Evolutionary conservation across 53 echinoderm and acorn worm species (phyloP).

Genomic region (Holothuria scabra): DNA sequence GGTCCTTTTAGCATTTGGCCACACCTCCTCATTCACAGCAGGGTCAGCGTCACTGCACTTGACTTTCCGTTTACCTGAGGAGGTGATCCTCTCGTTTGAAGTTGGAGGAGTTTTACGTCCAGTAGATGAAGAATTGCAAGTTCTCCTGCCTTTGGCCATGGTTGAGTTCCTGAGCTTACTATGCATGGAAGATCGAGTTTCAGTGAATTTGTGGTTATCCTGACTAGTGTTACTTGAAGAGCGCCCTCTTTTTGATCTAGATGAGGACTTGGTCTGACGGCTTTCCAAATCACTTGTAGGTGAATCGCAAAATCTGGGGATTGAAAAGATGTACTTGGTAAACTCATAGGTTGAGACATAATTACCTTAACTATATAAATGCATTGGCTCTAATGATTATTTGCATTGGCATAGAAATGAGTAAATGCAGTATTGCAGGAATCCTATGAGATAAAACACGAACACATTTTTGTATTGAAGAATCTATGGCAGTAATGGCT

Average conservation of each 20-base stretch:
- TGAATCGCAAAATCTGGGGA: conserved; percentile 94
- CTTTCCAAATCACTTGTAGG: conserved; percentile 93
- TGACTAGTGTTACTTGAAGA: conserved; percentile 67
- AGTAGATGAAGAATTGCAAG: conserved; percentile 74
- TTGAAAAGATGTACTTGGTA: background rate
- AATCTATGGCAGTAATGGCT: too few relatives aligned
- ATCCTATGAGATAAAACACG: too few relatives aligned
- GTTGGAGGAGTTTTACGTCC: conserved; percentile 75
- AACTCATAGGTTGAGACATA: too few relatives aligned
- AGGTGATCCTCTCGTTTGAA: conserved; percentile 50
- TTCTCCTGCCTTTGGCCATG: conserved; percentile 84
- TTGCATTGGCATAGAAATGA: too few relatives aligned
- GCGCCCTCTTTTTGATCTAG: conserved; percentile 90
- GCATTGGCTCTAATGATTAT: too few relatives aligned
- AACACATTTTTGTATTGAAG: too few relatives aligned
- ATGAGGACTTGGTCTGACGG: conserved; percentile 66
- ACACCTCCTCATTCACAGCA: conserved; percentile 67
- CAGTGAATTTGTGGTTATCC: conserved; percentile 94
- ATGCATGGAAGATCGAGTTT: conserved; percentile 96
- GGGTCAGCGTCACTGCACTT: conserved; percentile 70
- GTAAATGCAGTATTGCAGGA: too few relatives aligned
- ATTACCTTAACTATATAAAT: too few relatives aligned
- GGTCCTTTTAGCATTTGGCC: conserved; percentile 59
- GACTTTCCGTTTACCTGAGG: conserved; percentile 77
- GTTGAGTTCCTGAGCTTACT: conserved; percentile 97